Base-by-base conservation (phyloP, 1,140 invertebrate species). In the Drosophila ohnishii region DNA sequence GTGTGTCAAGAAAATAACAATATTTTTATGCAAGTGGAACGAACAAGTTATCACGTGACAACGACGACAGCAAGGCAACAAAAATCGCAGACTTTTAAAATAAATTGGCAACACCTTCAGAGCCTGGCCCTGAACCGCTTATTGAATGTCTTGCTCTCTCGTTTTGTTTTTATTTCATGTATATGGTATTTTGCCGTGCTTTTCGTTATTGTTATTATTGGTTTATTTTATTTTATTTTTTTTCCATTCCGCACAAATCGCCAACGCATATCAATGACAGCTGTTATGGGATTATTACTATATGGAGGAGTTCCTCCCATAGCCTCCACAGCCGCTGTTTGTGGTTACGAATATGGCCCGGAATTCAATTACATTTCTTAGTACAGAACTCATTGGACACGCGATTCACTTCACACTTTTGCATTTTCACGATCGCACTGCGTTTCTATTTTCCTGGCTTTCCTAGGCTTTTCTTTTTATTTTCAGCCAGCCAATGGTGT, bases 51-150 rank as follows among this genome's bases (percentile, higher is more conserved):
- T 86, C 82, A 64, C 79, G 57, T 83, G 80, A 58, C 75, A 56
- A 58, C 47, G 37, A 64, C 37, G 57, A 53, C 56, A 62, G 40
- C 67, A 75, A 75, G 71, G 51, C 72, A 64, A 48, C 63, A 57
- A 70, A 70, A 71, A 71, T 51, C 67, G 67, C 67, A 71, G 67
- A 70, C 76, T 84, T 84, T 84, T 71, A 80, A 84, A 77, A 84
- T 85, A 81, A 87, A 86, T 86, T 86, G 82, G 78, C 82, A 86
- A 87, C 84, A 86, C 83, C 79, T 86, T 86, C 76, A 57, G 64
- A 72, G 76, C 64, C 73, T 77, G 81, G 76, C 84, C 83, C 84
- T 86, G 83, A 86, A 76, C 83, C 72, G 83, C 83, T 86, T 87
- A 88, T 83, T 83, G 75, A 87, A 83, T 86, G 79, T 70, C 78